Conservation (phyloP, 1,140 invertebrate species). For the Drosophila kanapiae region DNA sequence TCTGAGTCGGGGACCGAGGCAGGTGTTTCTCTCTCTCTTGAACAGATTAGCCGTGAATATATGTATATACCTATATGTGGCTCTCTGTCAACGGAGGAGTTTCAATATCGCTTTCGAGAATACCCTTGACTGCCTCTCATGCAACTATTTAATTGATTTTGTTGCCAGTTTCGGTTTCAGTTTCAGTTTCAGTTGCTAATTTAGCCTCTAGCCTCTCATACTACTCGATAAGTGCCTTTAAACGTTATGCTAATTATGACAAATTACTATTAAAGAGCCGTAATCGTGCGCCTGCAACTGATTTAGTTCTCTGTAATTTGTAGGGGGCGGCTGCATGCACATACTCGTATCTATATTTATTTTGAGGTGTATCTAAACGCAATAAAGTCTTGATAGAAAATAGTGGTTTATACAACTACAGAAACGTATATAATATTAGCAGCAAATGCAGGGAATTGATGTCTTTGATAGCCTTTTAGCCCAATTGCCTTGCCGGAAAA, state of each 20-base stretch:
- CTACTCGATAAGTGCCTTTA: conserved; percentile 69
- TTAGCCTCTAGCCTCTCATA: conserved; percentile 31
- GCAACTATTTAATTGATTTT: conserved; percentile 77
- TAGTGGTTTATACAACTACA: neutral
- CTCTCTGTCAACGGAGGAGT: conserved; percentile 23
- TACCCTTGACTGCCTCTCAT: conserved; percentile 57
- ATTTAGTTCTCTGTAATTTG: conserved; percentile 43
- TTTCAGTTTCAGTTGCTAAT: conserved; percentile 17
- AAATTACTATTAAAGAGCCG: conserved; percentile 78
- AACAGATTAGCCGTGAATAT: conserved; percentile 32
- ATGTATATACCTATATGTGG: conserved; percentile 7
- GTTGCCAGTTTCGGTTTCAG: conserved; percentile 20
- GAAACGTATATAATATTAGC: too few relatives aligned
- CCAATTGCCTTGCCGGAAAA: conserved; percentile 1
- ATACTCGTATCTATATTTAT: conserved; percentile 4
- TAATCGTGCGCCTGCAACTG: conserved; percentile 69
- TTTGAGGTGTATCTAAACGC: neutral
- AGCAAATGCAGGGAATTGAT: too few relatives aligned
- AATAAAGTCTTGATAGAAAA: too few relatives aligned
- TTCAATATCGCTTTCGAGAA: neutral
- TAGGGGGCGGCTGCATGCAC: neutral
- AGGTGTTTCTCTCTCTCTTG: conserved; percentile 23
- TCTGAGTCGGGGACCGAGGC: conserved; percentile 12
- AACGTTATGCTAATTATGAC: conserved; percentile 80
- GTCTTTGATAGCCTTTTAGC: too few relatives aligned